phyloP scores from a whole-genome alignment of 2,113 vertebrate species.

The Solea solea region DNA sequence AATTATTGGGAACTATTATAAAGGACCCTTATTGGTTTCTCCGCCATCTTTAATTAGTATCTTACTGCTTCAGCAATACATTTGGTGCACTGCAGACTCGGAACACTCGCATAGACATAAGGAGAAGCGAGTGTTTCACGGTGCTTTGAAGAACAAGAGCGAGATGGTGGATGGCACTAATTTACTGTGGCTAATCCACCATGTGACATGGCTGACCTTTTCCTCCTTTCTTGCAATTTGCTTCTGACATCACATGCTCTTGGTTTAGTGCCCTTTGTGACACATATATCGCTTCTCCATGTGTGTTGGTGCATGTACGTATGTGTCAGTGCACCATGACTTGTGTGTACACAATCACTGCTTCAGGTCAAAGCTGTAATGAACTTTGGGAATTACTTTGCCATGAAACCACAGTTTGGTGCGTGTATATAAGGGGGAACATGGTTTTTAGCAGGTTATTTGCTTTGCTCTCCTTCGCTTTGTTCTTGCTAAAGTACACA shows the following conservation, averaged over 20 bases:
- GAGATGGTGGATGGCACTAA: slow-evolving; percentile 9
- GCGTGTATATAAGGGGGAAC: too few relatives aligned
- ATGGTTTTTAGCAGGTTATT: slow-evolving; percentile 6
- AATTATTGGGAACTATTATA: too few relatives aligned
- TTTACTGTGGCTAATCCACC: neutral
- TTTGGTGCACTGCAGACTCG: neutral
- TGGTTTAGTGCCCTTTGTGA: neutral
- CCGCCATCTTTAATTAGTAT: neutral
- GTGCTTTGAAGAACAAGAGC: neutral
- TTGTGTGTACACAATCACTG: slow-evolving; percentile 9
- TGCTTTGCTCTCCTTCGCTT: neutral
- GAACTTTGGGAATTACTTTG: slow-evolving; percentile 11
- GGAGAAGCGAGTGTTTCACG: neutral
- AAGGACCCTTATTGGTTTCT: too few relatives aligned
- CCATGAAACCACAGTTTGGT: neutral
- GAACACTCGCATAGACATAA: neutral
- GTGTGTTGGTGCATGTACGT: neutral
- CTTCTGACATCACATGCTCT: neutral
- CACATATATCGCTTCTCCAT: neutral
- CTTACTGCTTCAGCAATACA: neutral
- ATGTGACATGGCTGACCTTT: slow-evolving; percentile 45
- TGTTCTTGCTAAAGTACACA: neutral
- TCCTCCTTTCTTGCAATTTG: slow-evolving; percentile 23
- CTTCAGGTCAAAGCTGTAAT: slow-evolving; percentile 3
- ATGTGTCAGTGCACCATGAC: neutral